These are phyloP conservation scores for Coremacera marginata DNA, from an alignment of 2,888 invertebrate genomes.

Conservation along the genomic window DNA sequence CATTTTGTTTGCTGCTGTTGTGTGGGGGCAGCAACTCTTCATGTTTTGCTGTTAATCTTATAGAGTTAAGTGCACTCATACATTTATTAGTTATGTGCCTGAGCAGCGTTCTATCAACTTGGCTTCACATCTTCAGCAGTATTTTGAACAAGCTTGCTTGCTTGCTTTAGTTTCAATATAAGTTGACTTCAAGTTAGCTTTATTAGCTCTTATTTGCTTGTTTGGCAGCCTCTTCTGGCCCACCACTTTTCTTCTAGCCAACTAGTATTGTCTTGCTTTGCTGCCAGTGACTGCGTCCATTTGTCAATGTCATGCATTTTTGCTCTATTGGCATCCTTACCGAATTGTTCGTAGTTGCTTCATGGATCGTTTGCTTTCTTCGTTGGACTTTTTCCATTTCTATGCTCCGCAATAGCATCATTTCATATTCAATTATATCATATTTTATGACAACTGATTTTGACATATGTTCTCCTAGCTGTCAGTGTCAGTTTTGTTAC, in stretches of 20 bases:
- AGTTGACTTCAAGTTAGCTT: background rate
- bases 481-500: slow-evolving; percentile 18
- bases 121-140: background rate
- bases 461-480: slow-evolving; percentile 44
- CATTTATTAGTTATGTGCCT: slow-evolving; percentile 7
- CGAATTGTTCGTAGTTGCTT: background rate
- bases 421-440: slow-evolving; percentile 53
- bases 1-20: background rate
- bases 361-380: background rate
- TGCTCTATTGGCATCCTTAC: slow-evolving; percentile 25
- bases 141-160: background rate
- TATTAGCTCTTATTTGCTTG: background rate
- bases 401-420: background rate
- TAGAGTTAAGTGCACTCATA: slow-evolving; percentile 8
- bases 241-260: background rate
- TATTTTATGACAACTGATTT: slow-evolving; percentile 52
- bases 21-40: no score
- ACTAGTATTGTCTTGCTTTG: background rate
- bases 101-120: background rate
- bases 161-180: background rate
- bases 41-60: background rate
- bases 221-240: background rate
- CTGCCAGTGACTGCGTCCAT: slow-evolving; percentile 25
- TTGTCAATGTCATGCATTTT: slow-evolving; percentile 41
- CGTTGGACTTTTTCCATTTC: background rate